Percentiles rank a stretch among this genome's conserved stretches.
Evolutionary conservation across 2,888 invertebrate genomes (phyloP).

Genomic region (Malachius bipustulatus): DNA sequence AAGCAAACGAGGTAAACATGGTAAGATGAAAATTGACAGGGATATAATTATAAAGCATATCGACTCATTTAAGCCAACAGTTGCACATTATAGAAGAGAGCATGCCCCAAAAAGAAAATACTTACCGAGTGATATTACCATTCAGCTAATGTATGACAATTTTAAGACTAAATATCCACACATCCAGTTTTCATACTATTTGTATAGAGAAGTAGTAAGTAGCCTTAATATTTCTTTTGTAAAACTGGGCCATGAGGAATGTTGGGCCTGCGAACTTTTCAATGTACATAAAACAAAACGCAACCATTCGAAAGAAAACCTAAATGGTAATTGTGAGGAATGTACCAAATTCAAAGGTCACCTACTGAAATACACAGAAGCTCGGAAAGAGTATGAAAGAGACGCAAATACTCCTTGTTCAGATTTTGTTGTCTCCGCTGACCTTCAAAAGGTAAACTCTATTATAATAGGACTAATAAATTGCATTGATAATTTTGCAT

Average conservation of each 20-base stretch:
- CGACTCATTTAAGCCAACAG: slow-evolving; percentile 8
- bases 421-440: not conserved
- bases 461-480: too few relatives aligned
- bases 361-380: not conserved
- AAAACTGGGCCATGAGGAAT: slow-evolving; percentile 9
- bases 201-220: slow-evolving; percentile 7
- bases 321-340: slow-evolving; percentile 1
- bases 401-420: not conserved
- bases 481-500: slow-evolving; percentile 11
- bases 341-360: slow-evolving; percentile 1
- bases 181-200: slow-evolving; percentile 6
- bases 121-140: slow-evolving; percentile 9
- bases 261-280: slow-evolving; percentile 6
- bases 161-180: slow-evolving; percentile 6
- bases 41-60: slow-evolving; percentile 6
- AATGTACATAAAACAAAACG: not conserved
- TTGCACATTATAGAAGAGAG: slow-evolving; percentile 9
- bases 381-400: not conserved
- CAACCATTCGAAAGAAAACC: slow-evolving; percentile 4
- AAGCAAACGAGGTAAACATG: too few relatives aligned
- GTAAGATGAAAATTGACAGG: too few relatives aligned
- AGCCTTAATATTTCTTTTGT: slow-evolving; percentile 9
- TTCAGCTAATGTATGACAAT: slow-evolving; percentile 8
- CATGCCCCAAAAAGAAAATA: slow-evolving; percentile 9
- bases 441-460: slow-evolving; percentile 8